These are phyloP conservation scores for Betta splendens DNA, from an alignment of 2,797 vertebrate genomes.

Conservation along the genomic window DNA sequence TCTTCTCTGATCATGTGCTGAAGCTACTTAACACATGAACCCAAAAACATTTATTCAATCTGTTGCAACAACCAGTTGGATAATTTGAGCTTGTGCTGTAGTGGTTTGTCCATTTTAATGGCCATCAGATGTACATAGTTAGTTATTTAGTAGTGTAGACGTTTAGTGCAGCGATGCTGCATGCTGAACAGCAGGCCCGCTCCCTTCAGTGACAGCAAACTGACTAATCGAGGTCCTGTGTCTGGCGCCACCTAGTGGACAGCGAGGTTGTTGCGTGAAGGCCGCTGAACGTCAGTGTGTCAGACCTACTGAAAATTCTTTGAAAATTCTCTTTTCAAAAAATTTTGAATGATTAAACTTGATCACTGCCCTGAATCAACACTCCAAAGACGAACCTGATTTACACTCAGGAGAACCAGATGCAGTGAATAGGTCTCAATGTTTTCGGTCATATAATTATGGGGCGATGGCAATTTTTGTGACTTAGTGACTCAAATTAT, in stretches of 20 bases:
- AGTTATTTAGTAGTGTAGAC: conserved; percentile 63
- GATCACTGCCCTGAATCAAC: conserved; percentile 49
- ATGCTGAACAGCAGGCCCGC: conserved; percentile 51
- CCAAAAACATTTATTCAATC: conserved; percentile 21
- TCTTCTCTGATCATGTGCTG: conserved; percentile 61
- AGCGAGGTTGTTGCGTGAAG: conserved; percentile 53
- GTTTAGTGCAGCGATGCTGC: conserved; percentile 65
- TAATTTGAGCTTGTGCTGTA: conserved; percentile 55
- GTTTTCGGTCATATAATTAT: conserved; percentile 34
- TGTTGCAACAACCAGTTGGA: conserved; percentile 10
- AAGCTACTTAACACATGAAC: conserved; percentile 59
- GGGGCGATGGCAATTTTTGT: conserved; percentile 42
- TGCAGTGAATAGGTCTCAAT: conserved; percentile 51
- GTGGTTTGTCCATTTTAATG: conserved; percentile 51
- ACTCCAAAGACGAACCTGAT: conserved; percentile 20
- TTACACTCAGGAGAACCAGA: conserved; percentile 13
- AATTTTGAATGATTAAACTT: conserved; percentile 37
- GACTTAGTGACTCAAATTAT: conserved; percentile 63
- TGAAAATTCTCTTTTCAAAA: too few species aligned
- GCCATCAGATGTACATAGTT: conserved; percentile 75
- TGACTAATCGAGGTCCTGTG: conserved; percentile 15
- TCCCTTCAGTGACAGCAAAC: conserved; percentile 29
- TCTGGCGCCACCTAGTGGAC: conserved; percentile 69
- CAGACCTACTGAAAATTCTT: conserved; percentile 43
- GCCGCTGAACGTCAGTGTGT: conserved; percentile 63